Evolutionary conservation across 2,797 vertebrate species (phyloP), one percentile per base, ranked within the genome.

Genomic region (Triplophysa bombifrons): DNA sequence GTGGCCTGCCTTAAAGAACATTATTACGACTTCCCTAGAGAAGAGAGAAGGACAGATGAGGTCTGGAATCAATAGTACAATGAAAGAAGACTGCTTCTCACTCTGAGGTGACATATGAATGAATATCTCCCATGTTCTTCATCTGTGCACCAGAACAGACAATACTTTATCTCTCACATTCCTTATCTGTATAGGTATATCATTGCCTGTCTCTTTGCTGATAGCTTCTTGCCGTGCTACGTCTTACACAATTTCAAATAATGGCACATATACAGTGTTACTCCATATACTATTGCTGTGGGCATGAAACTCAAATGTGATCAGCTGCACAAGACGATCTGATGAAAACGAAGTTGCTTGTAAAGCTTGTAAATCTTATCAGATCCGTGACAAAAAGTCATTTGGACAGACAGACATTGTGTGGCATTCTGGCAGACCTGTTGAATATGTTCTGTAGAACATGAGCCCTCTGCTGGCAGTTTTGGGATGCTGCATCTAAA

Each of bases 381-480:
- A 70, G 34, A 66, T 44, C 56, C 41, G 55, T 17, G 17, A 9
- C 17, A 34, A 41, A n/a, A 75, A 51, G n/a, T 25, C 41, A 51
- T 22, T 67, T 67, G 14, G 53, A 41, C n/a, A 63, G 19, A 73
- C 12, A 22, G 3, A 6, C 2, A 1, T n/a, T 22, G 19, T 20
- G n/a, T 56, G n/a, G 53, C 53, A n/a, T 27, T 17, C 60, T 56
- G n/a, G n/a, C 53, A n/a, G 60, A 30, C 38, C 38, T 58, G 53
- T 58, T 64, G 34, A 12, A 70, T 66, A 8, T 6, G 7, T 38
- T 38, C 6, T 38, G 34, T 8, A 53, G 30, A 38, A 68, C 51
- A 74, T 64, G 78, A 60, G 81, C 68, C 74, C 74, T 84, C 80
- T 84, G 74, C 71, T 79, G 84, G 63, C 83, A 69, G 74, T 48